Conservation (phyloP, 1,140 invertebrate species). For the Metopolophium dirhodum region DNA sequence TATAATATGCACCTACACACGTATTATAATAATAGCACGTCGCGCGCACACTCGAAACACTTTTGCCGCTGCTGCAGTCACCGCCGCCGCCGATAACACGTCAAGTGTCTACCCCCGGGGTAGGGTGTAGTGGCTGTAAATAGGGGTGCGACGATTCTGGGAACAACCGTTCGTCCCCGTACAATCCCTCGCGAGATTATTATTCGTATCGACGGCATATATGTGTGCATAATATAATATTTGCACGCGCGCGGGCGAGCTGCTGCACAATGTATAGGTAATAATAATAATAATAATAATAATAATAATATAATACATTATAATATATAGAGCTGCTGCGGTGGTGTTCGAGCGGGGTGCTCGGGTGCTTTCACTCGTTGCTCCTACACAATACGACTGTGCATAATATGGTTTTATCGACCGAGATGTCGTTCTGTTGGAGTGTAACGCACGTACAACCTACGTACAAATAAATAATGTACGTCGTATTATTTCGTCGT, state of each 20-base stretch:
- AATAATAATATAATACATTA: neutral
- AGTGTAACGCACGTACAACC: neutral
- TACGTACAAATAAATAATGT: neutral
- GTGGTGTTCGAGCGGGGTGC: neutral
- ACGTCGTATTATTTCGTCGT: neutral
- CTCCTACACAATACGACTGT: neutral
- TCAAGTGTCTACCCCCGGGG: neutral
- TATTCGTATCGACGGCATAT: neutral
- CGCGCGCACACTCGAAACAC: neutral
- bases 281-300: neutral
- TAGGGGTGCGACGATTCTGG: neutral
- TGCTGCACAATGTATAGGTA: neutral
- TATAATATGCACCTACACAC: neutral
- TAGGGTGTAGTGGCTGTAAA: neutral
- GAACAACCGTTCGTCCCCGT: neutral
- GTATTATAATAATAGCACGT: neutral
- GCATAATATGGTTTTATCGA: neutral
- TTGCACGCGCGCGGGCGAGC: neutral
- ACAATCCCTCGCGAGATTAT: neutral
- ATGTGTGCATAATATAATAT: neutral
- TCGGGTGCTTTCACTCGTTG: neutral
- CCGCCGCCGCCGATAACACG: neutral
- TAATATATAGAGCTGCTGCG: neutral
- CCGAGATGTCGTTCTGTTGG: neutral
- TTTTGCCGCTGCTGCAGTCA: neutral